Evolutionary conservation across 2,113 vertebrate species (phyloP), one percentile per base, ranked within the genome.

Genomic region (Ictalurus punctatus): DNA sequence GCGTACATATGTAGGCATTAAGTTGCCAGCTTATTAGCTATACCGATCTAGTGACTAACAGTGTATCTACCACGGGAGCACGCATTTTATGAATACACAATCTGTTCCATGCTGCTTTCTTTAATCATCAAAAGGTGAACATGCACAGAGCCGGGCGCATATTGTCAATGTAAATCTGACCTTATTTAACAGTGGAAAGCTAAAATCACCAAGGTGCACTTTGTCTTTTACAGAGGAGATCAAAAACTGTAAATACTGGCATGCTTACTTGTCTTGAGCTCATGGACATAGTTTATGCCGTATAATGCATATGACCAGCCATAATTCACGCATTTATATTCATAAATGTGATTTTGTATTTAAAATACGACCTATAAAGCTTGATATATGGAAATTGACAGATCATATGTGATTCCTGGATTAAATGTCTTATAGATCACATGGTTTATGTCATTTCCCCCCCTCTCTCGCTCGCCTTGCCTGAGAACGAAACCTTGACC

Each of bases 301-400:
- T 89, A 92, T 93, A 94, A 94, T 91, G 92, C 93, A 92, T 89
- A 92, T 91, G 91, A 89, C 91, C 59, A 86, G 92, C 93, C 92
- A 90, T 95, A 95, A 96, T 94, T 95, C 93, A 95, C 91, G 88
- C 92, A 92, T 95, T 95, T 95, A 92, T 95, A 94, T 96, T 95
- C 94, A 92, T 91, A 95, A 93, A 95, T 71, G 84, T 93, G 94
- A 95, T 95, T 96, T 94, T 94, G 93, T 95, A 93, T 95, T 96
- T 96, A 94, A 96, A 95, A 95, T 95, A 94, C 92, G 94, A 94
- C 94, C 95, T 94, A 91, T 95, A 95, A 94, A 94, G 87, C 80
- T 59, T 95, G 95, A 96, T 96, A 90, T 95, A 96, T 95, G 94
- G 93, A 96, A 95, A 96, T 95, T 91, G 95, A 94, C 94, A 93